Base-by-base conservation (phyloP, 2,113 vertebrate species). In the Amphiprion ocellaris region DNA sequence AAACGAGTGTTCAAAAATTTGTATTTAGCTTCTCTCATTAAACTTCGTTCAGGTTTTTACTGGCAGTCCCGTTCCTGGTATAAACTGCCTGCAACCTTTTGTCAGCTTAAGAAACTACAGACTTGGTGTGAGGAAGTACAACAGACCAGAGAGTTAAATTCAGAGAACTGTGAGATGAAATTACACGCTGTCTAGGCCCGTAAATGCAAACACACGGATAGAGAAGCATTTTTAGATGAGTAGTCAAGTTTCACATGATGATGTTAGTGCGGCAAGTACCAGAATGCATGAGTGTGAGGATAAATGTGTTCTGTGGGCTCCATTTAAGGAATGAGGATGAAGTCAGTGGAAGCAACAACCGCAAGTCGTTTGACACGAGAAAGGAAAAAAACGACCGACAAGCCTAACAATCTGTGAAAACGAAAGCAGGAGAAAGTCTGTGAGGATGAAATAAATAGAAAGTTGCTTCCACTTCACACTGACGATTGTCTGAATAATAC, bases 341-440 rank as follows among this genome's bases (percentile, higher is more conserved):
- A 90, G 77, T 85, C 79, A 77, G 67, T 67, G 82, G 76, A 88
- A 83, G 82, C 64, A 69, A 83, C 15, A n/a, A 65, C 33, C 19
- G 49, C 49, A 61, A 39, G 23, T 56, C 69, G 86, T 82, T 77
- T 65, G 49, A 82, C 15, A n/a, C 50, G 46, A 37, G 70, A 58
- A 30, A 19, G 15, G 50, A 46, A 66, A 78, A 28, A 55, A 77
- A 64, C n/a, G 8, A 37, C 15, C 2, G 21, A 37, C 52, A 50
- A 75, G 62, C 5, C 39, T 69, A 79, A 62, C 37, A 26, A 64
- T 78, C 39, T 79, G 74, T 91, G 77, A 89, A 79, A 47, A 59
- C 9, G 66, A 58, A 63, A 69, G 61, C 47, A 50, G 54, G 37
- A 49, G 28, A 67, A 30, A 60, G 24, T 50, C 63, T 58, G 37